A percentile compares a stretch with the other conserved stretches of the same genome.
Conservation (phyloP, 2,113 vertebrate genomes). For the Pachyramphus minor region DNA sequence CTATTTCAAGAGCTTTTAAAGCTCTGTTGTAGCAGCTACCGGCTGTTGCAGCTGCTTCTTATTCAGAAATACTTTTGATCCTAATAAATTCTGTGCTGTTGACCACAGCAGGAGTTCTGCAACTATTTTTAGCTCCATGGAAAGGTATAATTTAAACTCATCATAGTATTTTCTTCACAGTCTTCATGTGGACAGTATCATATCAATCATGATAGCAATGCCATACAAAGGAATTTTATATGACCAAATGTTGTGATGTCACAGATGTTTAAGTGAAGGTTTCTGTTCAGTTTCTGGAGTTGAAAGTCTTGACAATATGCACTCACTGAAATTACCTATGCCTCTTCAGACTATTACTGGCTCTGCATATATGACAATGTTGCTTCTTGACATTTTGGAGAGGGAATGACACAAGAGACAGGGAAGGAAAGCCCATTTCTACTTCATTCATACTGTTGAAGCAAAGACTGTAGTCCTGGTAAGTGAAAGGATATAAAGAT, state of each 20-base stretch:
- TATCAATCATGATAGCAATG: background rate
- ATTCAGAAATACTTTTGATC: background rate
- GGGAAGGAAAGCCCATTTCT: background rate
- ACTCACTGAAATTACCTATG: background rate
- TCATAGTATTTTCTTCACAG: background rate
- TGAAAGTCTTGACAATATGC: background rate
- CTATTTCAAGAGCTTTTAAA: background rate
- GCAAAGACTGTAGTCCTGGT: background rate
- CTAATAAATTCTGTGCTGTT: background rate
- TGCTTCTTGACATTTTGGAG: background rate
- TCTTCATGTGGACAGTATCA: rapidly evolving
- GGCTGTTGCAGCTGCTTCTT: background rate
- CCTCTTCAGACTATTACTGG: background rate
- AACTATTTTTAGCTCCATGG: background rate
- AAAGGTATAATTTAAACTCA: background rate
- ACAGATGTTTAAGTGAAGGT: background rate
- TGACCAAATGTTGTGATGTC: background rate
- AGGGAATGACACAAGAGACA: background rate
- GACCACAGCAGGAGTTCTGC: background rate
- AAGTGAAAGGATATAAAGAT: background rate
- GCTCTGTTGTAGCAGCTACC: rapidly evolving
- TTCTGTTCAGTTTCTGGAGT: background rate
- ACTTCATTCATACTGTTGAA: background rate
- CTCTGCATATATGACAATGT: background rate
- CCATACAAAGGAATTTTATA: background rate